A percentile compares a stretch with the other conserved stretches of the same genome.
Evolutionary conservation across 2,113 vertebrate species (phyloP).

Genomic region (Aptenodytes patagonicus): DNA sequence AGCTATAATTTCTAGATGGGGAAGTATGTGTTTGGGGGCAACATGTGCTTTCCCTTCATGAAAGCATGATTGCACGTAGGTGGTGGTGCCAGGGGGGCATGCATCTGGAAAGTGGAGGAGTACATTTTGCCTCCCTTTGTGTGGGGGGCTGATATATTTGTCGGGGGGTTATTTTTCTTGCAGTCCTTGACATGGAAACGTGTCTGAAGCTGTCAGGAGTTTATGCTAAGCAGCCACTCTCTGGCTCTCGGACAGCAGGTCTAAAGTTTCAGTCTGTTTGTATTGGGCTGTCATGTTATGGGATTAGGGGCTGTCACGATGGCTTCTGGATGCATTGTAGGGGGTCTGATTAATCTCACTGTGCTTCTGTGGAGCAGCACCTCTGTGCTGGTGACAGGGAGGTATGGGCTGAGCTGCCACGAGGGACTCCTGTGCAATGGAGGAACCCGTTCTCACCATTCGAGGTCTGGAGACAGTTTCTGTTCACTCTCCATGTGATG

Average conservation of each 20-base stretch:
- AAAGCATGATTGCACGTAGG: background rate
- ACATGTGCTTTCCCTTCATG: background rate
- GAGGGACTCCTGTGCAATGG: background rate
- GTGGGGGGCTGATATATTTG: slow-evolving; percentile 2
- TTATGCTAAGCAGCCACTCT: slow-evolving; percentile 69
- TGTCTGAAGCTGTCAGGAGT: slow-evolving; percentile 74
- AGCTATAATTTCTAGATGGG: background rate
- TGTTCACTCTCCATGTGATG: background rate
- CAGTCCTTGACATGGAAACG: background rate
- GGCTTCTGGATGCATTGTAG: slow-evolving; percentile 71
- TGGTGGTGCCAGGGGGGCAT: background rate
- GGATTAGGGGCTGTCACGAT: slow-evolving; percentile 72
- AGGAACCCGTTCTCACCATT: background rate
- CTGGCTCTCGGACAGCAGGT: slow-evolving; percentile 72
- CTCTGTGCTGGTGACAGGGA: background rate
- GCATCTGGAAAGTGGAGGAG: background rate
- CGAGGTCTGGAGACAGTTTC: background rate
- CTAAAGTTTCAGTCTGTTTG: slow-evolving; percentile 80
- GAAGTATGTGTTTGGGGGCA: background rate
- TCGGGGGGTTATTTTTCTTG: background rate
- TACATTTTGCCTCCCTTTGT: background rate
- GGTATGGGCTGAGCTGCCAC: background rate
- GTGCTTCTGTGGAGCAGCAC: background rate
- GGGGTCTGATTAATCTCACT: slow-evolving; percentile 76
- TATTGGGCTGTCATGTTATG: slow-evolving; percentile 74